Evolutionary conservation across 2,888 invertebrate species (phyloP).

Genomic region (Standfussiana lucernea): DNA sequence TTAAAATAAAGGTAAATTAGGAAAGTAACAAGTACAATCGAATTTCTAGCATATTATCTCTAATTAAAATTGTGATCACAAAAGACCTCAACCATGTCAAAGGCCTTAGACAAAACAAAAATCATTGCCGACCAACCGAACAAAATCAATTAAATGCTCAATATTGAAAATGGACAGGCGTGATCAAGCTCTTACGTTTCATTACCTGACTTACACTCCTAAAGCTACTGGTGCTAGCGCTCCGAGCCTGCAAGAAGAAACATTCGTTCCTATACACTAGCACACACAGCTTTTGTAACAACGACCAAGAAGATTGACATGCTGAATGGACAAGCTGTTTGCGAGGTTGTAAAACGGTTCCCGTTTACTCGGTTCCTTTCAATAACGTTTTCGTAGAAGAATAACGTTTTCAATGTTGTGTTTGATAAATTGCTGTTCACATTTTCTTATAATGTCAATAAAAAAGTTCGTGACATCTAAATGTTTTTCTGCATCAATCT

Average conservation of each 20-base stretch:
- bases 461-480: slow-evolving; percentile 31
- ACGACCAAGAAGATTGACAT: slow-evolving; percentile 88
- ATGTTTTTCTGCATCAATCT: slow-evolving; percentile 61
- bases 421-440: slow-evolving; percentile 60
- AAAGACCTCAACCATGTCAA: not conserved
- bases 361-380: slow-evolving; percentile 14
- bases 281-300: slow-evolving; percentile 83
- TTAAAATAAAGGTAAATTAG: not conserved
- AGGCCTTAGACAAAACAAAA: slow-evolving; percentile 66
- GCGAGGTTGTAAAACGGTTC: slow-evolving; percentile 71
- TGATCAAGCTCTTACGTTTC: slow-evolving; percentile 81
- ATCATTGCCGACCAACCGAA: slow-evolving; percentile 82
- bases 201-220: slow-evolving; percentile 97
- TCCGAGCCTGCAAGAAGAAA: slow-evolving; percentile 95
- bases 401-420: slow-evolving; percentile 38
- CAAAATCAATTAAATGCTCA: slow-evolving; percentile 78
- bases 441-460: slow-evolving; percentile 34
- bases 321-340: slow-evolving; percentile 73
- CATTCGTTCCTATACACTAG: slow-evolving; percentile 89
- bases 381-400: slow-evolving; percentile 30
- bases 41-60: not conserved
- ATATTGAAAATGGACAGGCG: slow-evolving; percentile 80
- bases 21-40: not conserved
- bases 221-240: slow-evolving; percentile 97
- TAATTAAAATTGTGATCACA: slow-evolving; percentile 24